Conservation (phyloP, 1,140 invertebrate species). For the Glomeris maerens region DNA sequence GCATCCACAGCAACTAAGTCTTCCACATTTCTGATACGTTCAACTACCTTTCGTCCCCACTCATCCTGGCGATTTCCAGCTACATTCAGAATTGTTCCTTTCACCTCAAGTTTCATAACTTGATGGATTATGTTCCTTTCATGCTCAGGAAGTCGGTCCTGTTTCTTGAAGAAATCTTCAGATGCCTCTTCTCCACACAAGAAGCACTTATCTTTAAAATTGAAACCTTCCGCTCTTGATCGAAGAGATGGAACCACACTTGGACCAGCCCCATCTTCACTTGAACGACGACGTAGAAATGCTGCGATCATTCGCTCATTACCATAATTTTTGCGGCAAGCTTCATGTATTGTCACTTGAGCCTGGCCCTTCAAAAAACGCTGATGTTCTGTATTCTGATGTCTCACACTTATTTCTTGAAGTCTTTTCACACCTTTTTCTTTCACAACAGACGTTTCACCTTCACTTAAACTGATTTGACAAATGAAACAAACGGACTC, state of each 20-base stretch:
- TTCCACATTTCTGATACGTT: background rate
- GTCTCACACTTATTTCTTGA: background rate
- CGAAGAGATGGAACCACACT: background rate
- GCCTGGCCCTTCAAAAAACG: background rate
- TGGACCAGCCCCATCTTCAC: background rate
- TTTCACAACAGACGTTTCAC: background rate
- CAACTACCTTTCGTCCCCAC: background rate
- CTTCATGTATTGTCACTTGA: background rate
- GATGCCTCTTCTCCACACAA: slow-evolving; percentile 1
- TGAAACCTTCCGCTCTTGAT: background rate
- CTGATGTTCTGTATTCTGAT: background rate
- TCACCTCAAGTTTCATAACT: too few species aligned
- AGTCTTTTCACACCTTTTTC: background rate
- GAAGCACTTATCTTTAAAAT: background rate
- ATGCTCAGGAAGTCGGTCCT: too few species aligned
- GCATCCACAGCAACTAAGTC: slow-evolving; percentile 3
- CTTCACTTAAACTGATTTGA: background rate
- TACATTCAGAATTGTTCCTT: background rate
- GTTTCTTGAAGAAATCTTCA: too few species aligned
- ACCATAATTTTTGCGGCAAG: background rate
- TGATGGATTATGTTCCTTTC: too few species aligned
- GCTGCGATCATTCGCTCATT: background rate
- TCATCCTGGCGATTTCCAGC: background rate
- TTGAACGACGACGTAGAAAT: too few species aligned
- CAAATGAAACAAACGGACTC: slow-evolving; percentile 1